Percentiles rank a stretch among this genome's conserved stretches.
phyloP scores from a whole-genome alignment of 35 echinoderm and acorn worm species.

The Ophioderma brevispina region DNA sequence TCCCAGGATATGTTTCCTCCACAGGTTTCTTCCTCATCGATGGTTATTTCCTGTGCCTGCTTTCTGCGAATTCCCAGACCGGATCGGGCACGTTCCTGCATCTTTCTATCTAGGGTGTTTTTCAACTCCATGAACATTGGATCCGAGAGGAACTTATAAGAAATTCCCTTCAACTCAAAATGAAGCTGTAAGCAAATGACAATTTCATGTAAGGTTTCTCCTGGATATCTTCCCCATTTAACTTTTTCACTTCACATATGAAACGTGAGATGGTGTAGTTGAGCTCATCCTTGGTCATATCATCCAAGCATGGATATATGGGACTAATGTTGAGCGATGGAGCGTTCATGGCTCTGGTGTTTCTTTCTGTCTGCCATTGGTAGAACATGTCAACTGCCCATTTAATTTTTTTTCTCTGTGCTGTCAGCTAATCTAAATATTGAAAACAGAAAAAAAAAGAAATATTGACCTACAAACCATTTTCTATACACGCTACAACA shows the following conservation, averaged over 20 bases:
- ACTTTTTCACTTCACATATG: conserved; percentile 28
- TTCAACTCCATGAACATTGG: no score
- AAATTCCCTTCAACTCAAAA: conserved; percentile 24
- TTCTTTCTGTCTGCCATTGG: neutral
- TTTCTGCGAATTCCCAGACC: conserved; percentile 2
- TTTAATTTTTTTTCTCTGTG: no score
- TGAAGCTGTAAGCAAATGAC: neutral
- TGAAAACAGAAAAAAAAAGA: no score
- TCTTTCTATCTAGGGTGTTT: conserved; percentile 17
- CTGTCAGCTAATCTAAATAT: no score
- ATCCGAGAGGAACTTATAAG: no score
- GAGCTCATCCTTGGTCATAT: conserved; percentile 17
- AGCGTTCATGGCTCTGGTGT: neutral
- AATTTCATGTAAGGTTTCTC: conserved; percentile 15
- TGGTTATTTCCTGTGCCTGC: conserved; percentile 3
- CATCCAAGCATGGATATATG: neutral
- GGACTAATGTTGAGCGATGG: conserved; percentile 17
- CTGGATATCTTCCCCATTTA: conserved; percentile 26
- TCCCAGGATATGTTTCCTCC: conserved; percentile 2
- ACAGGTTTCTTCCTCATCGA: conserved; percentile 15
- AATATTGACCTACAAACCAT: no score
- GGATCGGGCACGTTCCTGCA: neutral
- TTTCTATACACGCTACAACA: no score
- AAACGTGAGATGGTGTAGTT: conserved; percentile 12
- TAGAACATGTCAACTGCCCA: no score